A percentile compares a stretch with the other conserved stretches of the same genome.
phyloP scores from a whole-genome alignment of 2,888 invertebrate genomes.

The Mythimna pallens region DNA sequence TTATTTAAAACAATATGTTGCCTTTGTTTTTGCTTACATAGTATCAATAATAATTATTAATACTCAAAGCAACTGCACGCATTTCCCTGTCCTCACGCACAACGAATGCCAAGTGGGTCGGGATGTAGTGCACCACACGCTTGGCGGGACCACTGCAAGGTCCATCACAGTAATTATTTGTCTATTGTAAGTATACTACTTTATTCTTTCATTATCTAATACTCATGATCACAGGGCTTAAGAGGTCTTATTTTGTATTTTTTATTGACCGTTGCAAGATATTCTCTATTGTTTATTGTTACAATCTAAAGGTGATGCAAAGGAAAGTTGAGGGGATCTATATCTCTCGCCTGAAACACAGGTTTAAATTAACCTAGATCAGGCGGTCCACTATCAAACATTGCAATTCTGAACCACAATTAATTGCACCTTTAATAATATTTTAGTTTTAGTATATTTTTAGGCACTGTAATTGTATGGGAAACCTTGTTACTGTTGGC shows the following conservation, averaged over 20 bases:
- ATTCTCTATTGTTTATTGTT: no score
- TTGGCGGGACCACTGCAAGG: constrained; percentile 52
- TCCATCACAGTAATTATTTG: constrained; percentile 64
- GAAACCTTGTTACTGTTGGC: no score
- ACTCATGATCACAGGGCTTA: not conserved
- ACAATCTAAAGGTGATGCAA: not conserved
- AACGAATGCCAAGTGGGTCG: constrained; percentile 66
- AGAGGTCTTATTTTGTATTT: constrained; percentile 1
- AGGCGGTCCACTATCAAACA: no score
- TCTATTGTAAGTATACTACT: constrained; percentile 42
- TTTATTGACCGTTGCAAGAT: not conserved
- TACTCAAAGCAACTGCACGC: constrained; percentile 25
- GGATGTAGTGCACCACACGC: constrained; percentile 61
- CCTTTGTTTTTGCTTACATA: not conserved
- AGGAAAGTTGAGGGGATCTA: not conserved
- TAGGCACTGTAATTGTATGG: no score
- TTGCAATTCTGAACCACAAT: no score
- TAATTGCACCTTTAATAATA: no score
- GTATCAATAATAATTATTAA: not conserved
- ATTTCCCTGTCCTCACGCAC: constrained; percentile 49
- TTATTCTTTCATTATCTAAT: constrained; percentile 21
- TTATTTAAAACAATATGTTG: no score
- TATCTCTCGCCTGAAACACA: no score
- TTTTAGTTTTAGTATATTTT: no score
- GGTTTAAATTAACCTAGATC: no score